A percentile compares a stretch with the other conserved stretches of the same genome.
Evolutionary conservation across 2,888 invertebrate species (phyloP).

Genomic region (Girardia tigrina): DNA sequence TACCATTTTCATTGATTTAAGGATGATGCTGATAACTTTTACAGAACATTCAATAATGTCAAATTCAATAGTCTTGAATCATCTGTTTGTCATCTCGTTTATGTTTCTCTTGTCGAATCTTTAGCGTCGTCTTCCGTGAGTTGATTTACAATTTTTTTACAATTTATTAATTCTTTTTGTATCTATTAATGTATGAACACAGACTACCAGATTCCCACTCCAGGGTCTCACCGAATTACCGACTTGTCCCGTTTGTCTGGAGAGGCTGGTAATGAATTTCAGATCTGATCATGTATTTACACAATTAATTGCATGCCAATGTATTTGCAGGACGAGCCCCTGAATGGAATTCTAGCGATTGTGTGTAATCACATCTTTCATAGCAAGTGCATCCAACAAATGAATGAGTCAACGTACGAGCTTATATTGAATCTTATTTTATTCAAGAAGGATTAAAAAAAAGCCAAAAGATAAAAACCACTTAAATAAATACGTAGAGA

Average conservation of each 20-base stretch:
- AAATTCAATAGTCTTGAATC: slow-evolving; percentile 84
- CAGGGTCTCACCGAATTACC: slow-evolving; percentile 81
- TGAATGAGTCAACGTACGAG: slow-evolving; percentile 70
- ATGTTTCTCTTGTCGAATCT: slow-evolving; percentile 56
- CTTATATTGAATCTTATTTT: no score
- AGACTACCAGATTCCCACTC: slow-evolving; percentile 53
- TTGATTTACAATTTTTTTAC: neutral
- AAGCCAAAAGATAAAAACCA: no score
- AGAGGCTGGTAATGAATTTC: slow-evolving; percentile 64
- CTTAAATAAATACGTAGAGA: no score
- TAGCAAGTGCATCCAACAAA: slow-evolving; percentile 79
- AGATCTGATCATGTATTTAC: slow-evolving; percentile 34
- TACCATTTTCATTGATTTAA: no score
- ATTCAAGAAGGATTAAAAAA: no score
- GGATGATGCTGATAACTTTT: slow-evolving; percentile 75
- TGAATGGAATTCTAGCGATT: slow-evolving; percentile 87
- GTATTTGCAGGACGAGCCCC: slow-evolving; percentile 70
- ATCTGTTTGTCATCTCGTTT: slow-evolving; percentile 78
- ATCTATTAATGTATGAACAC: slow-evolving; percentile 37
- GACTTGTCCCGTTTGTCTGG: slow-evolving; percentile 85
- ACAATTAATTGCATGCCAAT: neutral
- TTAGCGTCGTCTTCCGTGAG: slow-evolving; percentile 19
- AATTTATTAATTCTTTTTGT: neutral
- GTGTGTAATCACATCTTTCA: slow-evolving; percentile 97
- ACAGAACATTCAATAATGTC: slow-evolving; percentile 74